Conservation (phyloP, 2,888 invertebrate genomes). For the Ichneumon xanthorius region DNA sequence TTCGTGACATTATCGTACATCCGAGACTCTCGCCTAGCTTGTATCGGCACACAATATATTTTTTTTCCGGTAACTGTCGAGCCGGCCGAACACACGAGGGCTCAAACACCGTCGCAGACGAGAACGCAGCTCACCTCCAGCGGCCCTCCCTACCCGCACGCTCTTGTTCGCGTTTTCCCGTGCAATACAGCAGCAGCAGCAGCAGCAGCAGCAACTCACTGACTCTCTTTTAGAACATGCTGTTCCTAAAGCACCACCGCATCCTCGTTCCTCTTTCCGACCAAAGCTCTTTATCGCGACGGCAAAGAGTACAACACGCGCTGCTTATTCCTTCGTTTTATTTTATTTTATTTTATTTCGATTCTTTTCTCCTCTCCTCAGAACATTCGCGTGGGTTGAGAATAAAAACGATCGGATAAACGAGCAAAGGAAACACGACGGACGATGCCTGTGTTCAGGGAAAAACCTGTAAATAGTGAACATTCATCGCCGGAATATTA, state of each 20-base stretch:
- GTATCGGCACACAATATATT: not conserved
- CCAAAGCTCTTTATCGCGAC: constrained; percentile 16
- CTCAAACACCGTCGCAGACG: constrained; percentile 6
- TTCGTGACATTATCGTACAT: not conserved
- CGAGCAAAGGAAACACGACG: constrained; percentile 26
- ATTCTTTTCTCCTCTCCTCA: not conserved
- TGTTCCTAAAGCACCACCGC: constrained; percentile 62
- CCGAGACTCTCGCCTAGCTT: not conserved
- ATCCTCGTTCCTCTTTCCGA: constrained; percentile 38
- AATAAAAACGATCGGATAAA: not conserved
- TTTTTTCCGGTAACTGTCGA: not conserved
- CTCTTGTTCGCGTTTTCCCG: constrained; percentile 55
- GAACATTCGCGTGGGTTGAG: constrained; percentile 12
- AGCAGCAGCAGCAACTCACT: constrained; percentile 34
- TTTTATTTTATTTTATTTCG: constrained; percentile 8
- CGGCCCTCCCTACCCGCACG: constrained; percentile 34
- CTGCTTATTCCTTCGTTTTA: not conserved
- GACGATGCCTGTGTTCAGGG: constrained; percentile 36
- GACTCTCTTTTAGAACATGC: constrained; percentile 43
- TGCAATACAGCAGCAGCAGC: constrained; percentile 34
- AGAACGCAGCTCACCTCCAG: constrained; percentile 9
- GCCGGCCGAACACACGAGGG: constrained; percentile 6
- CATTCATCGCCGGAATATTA: constrained; percentile 80
- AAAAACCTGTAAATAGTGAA: constrained; percentile 80
- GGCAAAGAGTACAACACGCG: not conserved